Evolutionary conservation across 1,140 invertebrate species (phyloP), one percentile per base, ranked within the genome.

Genomic region (Eufriesea mexicana): DNA sequence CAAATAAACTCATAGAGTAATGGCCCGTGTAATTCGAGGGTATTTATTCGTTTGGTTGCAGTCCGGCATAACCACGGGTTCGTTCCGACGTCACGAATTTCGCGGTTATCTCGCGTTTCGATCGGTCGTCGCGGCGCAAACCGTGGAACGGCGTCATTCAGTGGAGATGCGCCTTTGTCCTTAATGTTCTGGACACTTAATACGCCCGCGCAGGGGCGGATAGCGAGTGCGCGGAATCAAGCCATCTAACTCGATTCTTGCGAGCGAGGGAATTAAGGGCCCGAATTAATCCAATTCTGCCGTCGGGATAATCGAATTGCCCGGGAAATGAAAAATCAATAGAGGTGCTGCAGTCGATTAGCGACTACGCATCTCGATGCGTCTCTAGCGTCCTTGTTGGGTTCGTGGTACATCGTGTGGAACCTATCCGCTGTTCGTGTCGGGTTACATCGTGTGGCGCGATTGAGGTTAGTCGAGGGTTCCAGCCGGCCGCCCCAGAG

Each of bases 1-100:
- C 59, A 84, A 87, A 87, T 79, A 87, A 87, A 86, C 80, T 76
- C 85, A 42, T 84, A 47, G 80, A 76, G 86, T 76, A 86, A 87
- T 87, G 86, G 54, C n/a, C 86, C 86, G 86, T 87, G 86, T 87
- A 87, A 87, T 87, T 72, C 81, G 80, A 42, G 49, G 80, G 80
- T 82, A 87, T 87, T 87, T 87, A 87, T 79, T 86, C 86, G 86
- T 61, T 76, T 86, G 57, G 80, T 59, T 76, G 85, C 86, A 55
- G 85, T 66, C 64, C 23, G 84, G 0, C 35, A 5, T 42, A 51
- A 18, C 59, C 8, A 59, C 61, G 18, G 57, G 70, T 84, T 87
- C 74, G 79, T 86, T 83, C 74, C n/a, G 25, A 64, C 73, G 59
- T 66, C 61, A 67, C 72, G 49, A 72, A 85, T 86, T 82, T 76